These are phyloP conservation scores for Drosophila willistoni DNA, from an alignment of 1,140 invertebrate genomes.

Conservation along the genomic window DNA sequence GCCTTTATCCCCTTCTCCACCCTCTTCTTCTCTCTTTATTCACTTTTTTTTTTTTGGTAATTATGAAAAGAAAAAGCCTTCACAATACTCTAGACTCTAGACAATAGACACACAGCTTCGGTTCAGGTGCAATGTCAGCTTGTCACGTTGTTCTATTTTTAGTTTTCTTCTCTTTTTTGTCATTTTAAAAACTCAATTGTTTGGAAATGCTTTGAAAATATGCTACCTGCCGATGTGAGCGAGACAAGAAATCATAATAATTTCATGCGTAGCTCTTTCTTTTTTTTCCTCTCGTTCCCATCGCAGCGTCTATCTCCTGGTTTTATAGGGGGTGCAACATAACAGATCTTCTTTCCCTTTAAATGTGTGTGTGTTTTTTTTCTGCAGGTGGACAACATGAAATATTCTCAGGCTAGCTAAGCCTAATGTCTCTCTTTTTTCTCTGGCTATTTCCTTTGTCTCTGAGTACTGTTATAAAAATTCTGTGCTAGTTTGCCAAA, in stretches of 20 bases:
- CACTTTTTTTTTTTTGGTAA: constrained; percentile 45
- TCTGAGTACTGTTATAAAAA: constrained; percentile 72
- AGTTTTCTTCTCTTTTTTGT: constrained; percentile 32
- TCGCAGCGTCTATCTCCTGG: neutral
- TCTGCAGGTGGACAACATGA: constrained; percentile 71
- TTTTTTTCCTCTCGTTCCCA: constrained; percentile 27
- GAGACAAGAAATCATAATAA: constrained; percentile 49
- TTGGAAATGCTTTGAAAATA: constrained; percentile 59
- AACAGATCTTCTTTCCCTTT: constrained; percentile 73
- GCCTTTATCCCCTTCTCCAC: constrained; percentile 28
- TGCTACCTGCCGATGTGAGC: constrained; percentile 40
- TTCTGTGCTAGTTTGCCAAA: constrained; percentile 50
- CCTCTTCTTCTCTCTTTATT: constrained; percentile 5
- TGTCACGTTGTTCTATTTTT: constrained; percentile 60
- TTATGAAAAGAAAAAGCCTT: constrained; percentile 47
- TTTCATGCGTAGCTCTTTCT: constrained; percentile 47
- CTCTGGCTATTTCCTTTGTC: constrained; percentile 24
- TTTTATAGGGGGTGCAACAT: constrained; percentile 56
- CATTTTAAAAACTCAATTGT: constrained; percentile 76
- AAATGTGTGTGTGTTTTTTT: constrained; percentile 31
- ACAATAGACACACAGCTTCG: constrained; percentile 69
- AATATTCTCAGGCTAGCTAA: constrained; percentile 65
- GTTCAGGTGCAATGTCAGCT: constrained; percentile 60
- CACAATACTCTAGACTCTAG: constrained; percentile 44
- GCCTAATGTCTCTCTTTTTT: neutral